A percentile compares a stretch with the other conserved stretches of the same genome.
Evolutionary conservation across 2,797 vertebrate genomes (phyloP).

Genomic region (Rhabdomys pumilio): DNA sequence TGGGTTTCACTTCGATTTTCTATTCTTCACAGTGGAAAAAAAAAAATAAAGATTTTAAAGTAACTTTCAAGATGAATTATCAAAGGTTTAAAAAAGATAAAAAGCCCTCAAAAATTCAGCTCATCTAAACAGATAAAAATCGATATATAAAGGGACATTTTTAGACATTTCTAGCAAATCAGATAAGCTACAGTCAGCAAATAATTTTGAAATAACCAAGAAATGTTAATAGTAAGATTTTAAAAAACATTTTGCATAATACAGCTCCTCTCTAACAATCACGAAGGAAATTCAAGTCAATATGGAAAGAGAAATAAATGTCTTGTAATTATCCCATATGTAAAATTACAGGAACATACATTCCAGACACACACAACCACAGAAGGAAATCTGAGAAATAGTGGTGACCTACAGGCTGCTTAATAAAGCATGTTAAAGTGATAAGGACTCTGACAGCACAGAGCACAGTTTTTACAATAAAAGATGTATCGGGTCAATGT

Average conservation of each 20-base stretch:
- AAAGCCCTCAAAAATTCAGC: slow-evolving; percentile 80
- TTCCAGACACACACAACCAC: slow-evolving; percentile 92
- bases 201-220: slow-evolving; percentile 78
- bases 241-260: slow-evolving; percentile 71
- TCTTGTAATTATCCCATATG: slow-evolving; percentile 90
- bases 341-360: slow-evolving; percentile 92
- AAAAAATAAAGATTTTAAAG: slow-evolving; percentile 88
- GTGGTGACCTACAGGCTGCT: slow-evolving; percentile 97
- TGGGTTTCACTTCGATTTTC: slow-evolving; percentile 91
- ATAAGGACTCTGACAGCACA: slow-evolving; percentile 96
- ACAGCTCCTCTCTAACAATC: slow-evolving; percentile 91
- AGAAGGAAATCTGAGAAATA: slow-evolving; percentile 97
- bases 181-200: slow-evolving; percentile 66
- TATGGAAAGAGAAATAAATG: slow-evolving; percentile 94
- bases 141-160: slow-evolving; percentile 74
- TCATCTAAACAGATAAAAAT: slow-evolving; percentile 72
- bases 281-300: slow-evolving; percentile 94
- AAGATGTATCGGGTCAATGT: slow-evolving; percentile 99
- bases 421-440: slow-evolving; percentile 99
- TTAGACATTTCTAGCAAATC: slow-evolving; percentile 68
- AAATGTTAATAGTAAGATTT: slow-evolving; percentile 78
- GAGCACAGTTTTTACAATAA: slow-evolving; percentile 99
- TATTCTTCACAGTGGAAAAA: slow-evolving; percentile 87
- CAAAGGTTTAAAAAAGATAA: slow-evolving; percentile 82
- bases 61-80: slow-evolving; percentile 88